These are phyloP conservation scores for Hiodon alosoides DNA, from an alignment of 2,113 vertebrate genomes.

Conservation along the genomic window DNA sequence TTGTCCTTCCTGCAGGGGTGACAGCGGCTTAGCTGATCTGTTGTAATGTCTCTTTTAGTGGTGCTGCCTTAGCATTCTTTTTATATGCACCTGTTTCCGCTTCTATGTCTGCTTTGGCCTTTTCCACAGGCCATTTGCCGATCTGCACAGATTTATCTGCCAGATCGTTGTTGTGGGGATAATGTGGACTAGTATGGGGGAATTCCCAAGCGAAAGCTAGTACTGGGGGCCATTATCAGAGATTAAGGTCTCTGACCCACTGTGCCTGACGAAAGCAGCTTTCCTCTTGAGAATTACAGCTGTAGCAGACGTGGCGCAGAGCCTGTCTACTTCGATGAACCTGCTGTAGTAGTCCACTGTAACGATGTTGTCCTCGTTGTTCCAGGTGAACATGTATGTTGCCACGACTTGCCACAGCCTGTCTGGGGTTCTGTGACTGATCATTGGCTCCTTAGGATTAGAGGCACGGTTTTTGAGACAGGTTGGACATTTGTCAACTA, in stretches of 20 bases:
- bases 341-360: conserved; percentile 24
- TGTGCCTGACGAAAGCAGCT: conserved; percentile 12
- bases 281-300: conserved; percentile 14
- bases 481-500: too few species aligned
- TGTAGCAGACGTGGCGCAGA: neutral
- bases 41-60: conserved; percentile 27
- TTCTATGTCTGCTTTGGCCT: conserved; percentile 19
- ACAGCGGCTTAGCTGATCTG: conserved; percentile 17
- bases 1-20: conserved; percentile 7
- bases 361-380: conserved; percentile 2
- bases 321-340: conserved; percentile 10
- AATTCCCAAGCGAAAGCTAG: conserved; percentile 25
- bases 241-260: conserved; percentile 12
- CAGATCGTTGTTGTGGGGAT: conserved; percentile 21
- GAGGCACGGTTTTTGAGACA: too few species aligned
- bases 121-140: conserved; percentile 12
- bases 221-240: conserved; percentile 19
- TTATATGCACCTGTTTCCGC: neutral
- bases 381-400: conserved; percentile 10
- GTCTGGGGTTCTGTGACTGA: neutral
- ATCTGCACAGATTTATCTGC: conserved; percentile 21
- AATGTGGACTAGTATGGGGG: conserved; percentile 11
- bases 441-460: too few species aligned
- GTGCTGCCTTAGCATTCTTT: neutral
- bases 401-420: neutral